Evolutionary conservation across 2,113 vertebrate species (phyloP).

Genomic region (Cryptomyrus ogoouensis): DNA sequence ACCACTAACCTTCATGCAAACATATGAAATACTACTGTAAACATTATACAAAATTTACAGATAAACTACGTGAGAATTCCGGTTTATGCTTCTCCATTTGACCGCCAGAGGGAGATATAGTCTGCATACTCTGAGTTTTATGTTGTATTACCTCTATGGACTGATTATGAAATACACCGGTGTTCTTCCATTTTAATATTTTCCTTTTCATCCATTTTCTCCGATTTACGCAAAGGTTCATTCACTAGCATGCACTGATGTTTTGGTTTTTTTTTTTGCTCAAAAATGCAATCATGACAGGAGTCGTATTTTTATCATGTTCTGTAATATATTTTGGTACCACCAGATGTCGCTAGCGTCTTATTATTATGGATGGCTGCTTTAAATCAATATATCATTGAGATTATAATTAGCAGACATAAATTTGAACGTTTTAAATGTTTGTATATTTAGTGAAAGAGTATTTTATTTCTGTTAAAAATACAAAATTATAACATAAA

Average conservation of each 20-base stretch:
- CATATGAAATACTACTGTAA: not conserved
- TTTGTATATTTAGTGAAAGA: not conserved
- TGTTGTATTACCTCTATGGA: not conserved
- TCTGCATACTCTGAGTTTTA: not conserved
- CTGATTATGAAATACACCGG: not conserved
- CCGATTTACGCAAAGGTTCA: not conserved
- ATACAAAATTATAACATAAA: not conserved
- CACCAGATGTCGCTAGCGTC: conserved; percentile 10
- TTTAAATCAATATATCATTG: not conserved
- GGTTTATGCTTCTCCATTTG: not conserved
- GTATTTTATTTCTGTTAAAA: not conserved
- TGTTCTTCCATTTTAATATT: not conserved
- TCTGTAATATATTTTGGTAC: not conserved
- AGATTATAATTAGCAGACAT: not conserved
- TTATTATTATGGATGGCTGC: not conserved
- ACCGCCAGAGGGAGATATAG: not conserved
- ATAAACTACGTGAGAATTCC: not conserved
- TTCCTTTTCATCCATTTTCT: not conserved
- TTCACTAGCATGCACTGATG: not conserved
- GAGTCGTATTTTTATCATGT: not conserved
- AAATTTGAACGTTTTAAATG: not conserved
- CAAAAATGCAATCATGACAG: not conserved
- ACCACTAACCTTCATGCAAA: not conserved
- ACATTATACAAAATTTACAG: not conserved
- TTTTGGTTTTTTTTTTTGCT: not conserved